phyloP scores from a whole-genome alignment of 2,797 vertebrate genomes.

The Lutjanus argentimaculatus region DNA sequence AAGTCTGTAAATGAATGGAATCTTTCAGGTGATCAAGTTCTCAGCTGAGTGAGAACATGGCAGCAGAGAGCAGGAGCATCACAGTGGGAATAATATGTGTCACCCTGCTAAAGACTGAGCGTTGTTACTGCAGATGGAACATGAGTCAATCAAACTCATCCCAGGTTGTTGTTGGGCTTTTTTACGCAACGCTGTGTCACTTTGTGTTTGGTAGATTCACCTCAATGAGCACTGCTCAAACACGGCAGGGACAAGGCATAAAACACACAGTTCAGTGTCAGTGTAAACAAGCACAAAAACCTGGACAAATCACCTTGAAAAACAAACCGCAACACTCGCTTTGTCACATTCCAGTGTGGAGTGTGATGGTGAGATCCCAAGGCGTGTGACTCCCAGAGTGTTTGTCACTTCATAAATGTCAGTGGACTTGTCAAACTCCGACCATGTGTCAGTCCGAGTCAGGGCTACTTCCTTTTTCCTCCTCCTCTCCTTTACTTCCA shows the following conservation, averaged over 20 bases:
- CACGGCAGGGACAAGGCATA: no score
- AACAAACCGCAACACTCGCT: not conserved
- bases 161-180: not conserved
- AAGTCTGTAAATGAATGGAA: not conserved
- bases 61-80: not conserved
- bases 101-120: not conserved
- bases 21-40: not conserved
- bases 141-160: not conserved
- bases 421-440: conserved; percentile 32
- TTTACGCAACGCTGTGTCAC: not conserved
- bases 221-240: not conserved
- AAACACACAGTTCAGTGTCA: not conserved
- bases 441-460: conserved; percentile 47
- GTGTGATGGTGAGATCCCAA: not conserved
- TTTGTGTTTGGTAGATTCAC: not conserved
- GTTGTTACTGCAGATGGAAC: not conserved
- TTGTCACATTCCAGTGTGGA: conserved; percentile 1
- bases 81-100: no score
- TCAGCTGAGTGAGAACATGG: not conserved
- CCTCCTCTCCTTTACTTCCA: conserved; percentile 26
- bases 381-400: not conserved
- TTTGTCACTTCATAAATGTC: conserved; percentile 57
- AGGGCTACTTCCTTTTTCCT: conserved; percentile 31
- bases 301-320: not conserved
- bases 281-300: not conserved